Conservation (phyloP, 2,888 invertebrate species). For the Resseliella maxima region DNA sequence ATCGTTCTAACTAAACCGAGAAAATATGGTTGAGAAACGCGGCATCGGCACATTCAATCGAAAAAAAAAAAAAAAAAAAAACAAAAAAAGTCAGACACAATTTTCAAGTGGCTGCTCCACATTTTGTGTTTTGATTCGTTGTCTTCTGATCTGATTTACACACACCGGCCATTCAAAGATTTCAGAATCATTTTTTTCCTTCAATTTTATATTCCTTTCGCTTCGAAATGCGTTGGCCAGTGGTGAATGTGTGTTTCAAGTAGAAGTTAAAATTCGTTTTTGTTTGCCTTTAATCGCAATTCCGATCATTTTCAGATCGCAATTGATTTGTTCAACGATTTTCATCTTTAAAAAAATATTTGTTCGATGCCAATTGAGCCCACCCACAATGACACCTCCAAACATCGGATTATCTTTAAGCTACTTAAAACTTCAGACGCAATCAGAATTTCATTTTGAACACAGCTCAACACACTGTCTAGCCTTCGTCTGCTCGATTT, state of each 20-base stretch:
- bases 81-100: neutral
- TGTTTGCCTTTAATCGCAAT: no score
- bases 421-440: neutral
- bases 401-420: neutral
- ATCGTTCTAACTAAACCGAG: neutral
- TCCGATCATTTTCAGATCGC: no score
- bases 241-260: no score
- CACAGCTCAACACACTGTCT: neutral
- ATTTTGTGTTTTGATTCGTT: neutral
- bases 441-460: neutral
- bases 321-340: neutral
- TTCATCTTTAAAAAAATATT: neutral
- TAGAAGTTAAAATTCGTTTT: no score
- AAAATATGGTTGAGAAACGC: neutral
- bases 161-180: neutral
- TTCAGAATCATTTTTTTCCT: no score
- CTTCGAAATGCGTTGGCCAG: neutral
- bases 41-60: neutral
- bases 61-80: neutral
- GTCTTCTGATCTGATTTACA: neutral
- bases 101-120: conserved; percentile 23
- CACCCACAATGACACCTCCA: neutral
- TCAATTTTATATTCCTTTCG: no score
- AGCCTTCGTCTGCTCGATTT: conserved; percentile 3
- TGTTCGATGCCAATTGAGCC: neutral